Conservation (phyloP, 2,113 vertebrate genomes). For the Eleginops maclovinus region DNA sequence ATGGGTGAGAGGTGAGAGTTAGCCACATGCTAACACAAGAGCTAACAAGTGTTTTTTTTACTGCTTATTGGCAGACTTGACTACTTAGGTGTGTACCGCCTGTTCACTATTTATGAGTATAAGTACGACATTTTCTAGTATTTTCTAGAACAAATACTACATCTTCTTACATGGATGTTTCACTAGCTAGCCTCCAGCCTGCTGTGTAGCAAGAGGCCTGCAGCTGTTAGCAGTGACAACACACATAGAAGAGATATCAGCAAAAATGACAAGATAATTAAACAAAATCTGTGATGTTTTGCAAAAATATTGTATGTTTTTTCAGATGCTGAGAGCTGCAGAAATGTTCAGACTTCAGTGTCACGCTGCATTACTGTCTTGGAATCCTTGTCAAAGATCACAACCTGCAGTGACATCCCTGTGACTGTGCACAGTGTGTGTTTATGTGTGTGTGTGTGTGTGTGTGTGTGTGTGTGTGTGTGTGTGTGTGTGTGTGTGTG, state of each 20-base stretch:
- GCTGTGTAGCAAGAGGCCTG: not conserved
- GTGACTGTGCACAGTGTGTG: not conserved
- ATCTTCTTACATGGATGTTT: not conserved
- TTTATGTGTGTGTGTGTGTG: too few species aligned
- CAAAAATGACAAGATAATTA: not conserved
- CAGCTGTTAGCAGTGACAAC: not conserved
- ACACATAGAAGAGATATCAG: not conserved
- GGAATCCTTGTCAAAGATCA: slow-evolving; percentile 1
- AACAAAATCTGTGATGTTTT: too few species aligned
- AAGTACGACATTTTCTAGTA: not conserved
- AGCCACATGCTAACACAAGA: not conserved
- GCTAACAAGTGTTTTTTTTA: not conserved
- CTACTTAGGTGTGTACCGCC: too few species aligned
- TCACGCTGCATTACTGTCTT: not conserved
- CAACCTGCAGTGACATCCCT: not conserved
- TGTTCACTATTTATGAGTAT: not conserved
- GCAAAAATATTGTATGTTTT: not conserved
- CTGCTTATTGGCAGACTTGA: not conserved
- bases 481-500: not conserved
- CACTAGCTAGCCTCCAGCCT: not conserved
- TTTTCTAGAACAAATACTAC: not conserved
- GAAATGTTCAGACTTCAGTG: not conserved
- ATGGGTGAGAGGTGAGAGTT: not conserved
- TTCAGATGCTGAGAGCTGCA: not conserved
- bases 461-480: not conserved